Percentiles rank a stretch among this genome's conserved stretches.
Evolutionary conservation across 1,140 invertebrate genomes (phyloP).

Genomic region (Asbolus verrucosus): DNA sequence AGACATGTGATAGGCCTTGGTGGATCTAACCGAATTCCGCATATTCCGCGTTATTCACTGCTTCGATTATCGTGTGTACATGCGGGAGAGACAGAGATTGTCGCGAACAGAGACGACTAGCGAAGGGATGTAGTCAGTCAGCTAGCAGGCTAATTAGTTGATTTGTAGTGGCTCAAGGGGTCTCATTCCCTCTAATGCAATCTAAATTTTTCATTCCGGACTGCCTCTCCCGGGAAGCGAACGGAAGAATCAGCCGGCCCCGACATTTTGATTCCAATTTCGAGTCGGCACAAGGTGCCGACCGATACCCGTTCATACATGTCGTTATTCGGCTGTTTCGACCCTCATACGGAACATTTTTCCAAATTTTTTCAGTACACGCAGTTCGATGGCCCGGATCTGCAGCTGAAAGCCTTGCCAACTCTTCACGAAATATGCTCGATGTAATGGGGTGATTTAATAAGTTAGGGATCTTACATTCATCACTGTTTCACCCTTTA

Average conservation of each 20-base stretch:
- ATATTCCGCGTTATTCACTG: conserved; percentile 28
- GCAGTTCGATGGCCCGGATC: no score
- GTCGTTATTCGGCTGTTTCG: no score
- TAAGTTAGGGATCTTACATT: no score
- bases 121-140: conserved; percentile 48
- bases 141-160: conserved; percentile 63
- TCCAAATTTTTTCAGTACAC: no score
- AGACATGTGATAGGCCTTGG: conserved; percentile 40
- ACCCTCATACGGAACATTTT: no score
- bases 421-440: no score
- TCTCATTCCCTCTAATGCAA: conserved; percentile 63
- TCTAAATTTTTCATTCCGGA: conserved; percentile 64
- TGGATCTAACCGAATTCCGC: conserved; percentile 36
- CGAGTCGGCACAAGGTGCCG: conserved; percentile 7
- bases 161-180: conserved; percentile 65
- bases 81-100: conserved; percentile 42
- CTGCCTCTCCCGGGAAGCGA: conserved; percentile 56
- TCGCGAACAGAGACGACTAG: conserved; percentile 38
- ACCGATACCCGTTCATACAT: no score
- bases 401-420: no score
- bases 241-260: conserved; percentile 48
- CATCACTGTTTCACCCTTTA: no score
- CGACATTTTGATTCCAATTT: conserved; percentile 40
- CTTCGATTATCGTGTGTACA: conserved; percentile 25
- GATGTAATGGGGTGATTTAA: no score